A percentile compares a stretch with the other conserved stretches of the same genome.
These are phyloP conservation scores for Ataeniobius toweri DNA, from an alignment of 2,797 vertebrate species.

Conservation along the genomic window DNA sequence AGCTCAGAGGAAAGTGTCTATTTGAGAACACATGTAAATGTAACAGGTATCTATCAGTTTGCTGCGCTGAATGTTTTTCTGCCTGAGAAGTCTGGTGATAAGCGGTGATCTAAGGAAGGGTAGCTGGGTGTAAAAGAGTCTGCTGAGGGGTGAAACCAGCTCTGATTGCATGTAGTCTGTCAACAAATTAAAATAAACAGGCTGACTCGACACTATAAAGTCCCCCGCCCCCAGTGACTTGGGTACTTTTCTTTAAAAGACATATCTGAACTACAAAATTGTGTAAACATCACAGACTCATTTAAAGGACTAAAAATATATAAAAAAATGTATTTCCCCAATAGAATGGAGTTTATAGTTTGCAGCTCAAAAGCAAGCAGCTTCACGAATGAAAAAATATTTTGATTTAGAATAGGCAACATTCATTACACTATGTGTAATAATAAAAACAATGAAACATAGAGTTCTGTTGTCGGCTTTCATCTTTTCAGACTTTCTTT, in stretches of 20 bases:
- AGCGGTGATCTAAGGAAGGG: conserved; percentile 27
- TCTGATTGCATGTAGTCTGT: conserved; percentile 33
- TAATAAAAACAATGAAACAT: neutral
- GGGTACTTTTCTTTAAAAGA: neutral
- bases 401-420: neutral
- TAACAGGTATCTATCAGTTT: conserved; percentile 56
- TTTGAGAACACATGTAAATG: conserved; percentile 71
- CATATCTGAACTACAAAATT: conserved; percentile 5
- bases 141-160: conserved; percentile 23
- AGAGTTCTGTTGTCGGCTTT: neutral
- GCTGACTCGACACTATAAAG: neutral
- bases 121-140: conserved; percentile 30
- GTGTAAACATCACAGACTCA: conserved; percentile 17
- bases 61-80: conserved; percentile 50
- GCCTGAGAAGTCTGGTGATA: conserved; percentile 41
- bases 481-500: neutral
- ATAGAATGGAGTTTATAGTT: neutral
- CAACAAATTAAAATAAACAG: conserved; percentile 33
- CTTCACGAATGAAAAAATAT: neutral
- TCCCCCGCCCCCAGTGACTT: neutral
- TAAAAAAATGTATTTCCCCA: neutral
- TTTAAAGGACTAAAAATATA: neutral
- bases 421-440: neutral
- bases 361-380: neutral
- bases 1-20: conserved; percentile 42